phyloP scores from a whole-genome alignment of 2,113 vertebrate genomes.

The Corydoras sp. region DNA sequence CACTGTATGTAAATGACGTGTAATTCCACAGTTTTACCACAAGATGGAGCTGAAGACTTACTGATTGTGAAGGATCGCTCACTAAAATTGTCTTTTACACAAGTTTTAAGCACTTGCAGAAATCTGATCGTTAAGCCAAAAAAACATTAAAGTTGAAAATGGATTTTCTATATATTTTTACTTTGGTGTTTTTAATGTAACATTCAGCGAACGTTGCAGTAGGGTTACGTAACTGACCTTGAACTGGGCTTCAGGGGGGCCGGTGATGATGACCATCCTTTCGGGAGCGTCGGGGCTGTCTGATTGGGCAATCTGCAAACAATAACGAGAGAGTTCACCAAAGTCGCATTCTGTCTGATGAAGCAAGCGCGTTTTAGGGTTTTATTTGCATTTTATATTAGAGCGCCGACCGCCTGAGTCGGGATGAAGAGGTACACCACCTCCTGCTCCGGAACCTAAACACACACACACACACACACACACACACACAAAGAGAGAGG shows the following conservation, averaged over 20 bases:
- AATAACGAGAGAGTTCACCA: background rate
- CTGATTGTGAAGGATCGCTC: too few species aligned
- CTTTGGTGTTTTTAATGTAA: too few species aligned
- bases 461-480: background rate
- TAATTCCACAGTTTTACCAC: too few species aligned
- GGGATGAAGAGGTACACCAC: slow-evolving; percentile 92
- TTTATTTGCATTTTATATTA: slow-evolving; percentile 62
- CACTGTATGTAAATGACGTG: too few species aligned
- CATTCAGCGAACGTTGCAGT: background rate
- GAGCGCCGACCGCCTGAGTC: slow-evolving; percentile 88
- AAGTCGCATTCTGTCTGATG: background rate
- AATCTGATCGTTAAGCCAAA: too few species aligned
- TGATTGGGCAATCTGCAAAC: slow-evolving; percentile 81
- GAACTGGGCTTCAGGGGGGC: slow-evolving; percentile 90
- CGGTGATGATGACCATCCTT: slow-evolving; percentile 92
- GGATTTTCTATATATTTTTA: too few species aligned
- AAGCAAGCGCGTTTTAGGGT: too few species aligned
- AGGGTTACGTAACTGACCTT: slow-evolving; percentile 67
- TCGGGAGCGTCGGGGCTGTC: slow-evolving; percentile 80
- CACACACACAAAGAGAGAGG: background rate
- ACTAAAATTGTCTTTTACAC: too few species aligned
- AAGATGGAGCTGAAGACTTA: too few species aligned
- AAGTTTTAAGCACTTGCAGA: too few species aligned
- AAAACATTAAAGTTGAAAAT: too few species aligned
- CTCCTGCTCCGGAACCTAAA: slow-evolving; percentile 82